phyloP scores from a whole-genome alignment of 2,888 invertebrate genomes.

The Nemotelus nigrinus region DNA sequence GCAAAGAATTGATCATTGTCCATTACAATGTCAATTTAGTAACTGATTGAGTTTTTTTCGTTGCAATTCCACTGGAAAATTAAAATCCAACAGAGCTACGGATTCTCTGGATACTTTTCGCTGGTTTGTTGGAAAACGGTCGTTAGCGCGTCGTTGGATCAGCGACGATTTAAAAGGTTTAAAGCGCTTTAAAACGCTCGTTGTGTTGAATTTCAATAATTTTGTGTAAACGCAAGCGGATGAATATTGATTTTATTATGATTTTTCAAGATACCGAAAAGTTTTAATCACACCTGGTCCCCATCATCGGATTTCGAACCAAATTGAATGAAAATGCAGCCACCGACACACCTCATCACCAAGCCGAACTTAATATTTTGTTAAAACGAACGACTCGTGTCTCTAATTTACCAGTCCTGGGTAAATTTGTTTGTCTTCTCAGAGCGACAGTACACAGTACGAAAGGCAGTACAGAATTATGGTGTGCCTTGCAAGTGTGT shows the following conservation, averaged over 20 bases:
- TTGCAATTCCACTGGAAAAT: constrained; percentile 35
- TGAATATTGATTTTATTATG: no score
- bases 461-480: constrained; percentile 9
- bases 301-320: no score
- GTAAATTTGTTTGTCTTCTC: constrained; percentile 7
- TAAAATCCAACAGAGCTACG: not conserved
- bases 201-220: no score
- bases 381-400: constrained; percentile 18
- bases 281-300: no score
- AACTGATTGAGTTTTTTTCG: constrained; percentile 51
- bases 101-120: no score
- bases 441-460: constrained; percentile 4
- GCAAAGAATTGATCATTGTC: constrained; percentile 51
- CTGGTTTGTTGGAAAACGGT: no score
- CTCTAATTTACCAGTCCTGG: constrained; percentile 35
- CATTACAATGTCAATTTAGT: constrained; percentile 55
- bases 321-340: constrained; percentile 1
- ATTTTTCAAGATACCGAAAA: no score
- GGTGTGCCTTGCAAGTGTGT: not conserved
- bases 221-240: no score
- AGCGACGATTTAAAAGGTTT: no score
- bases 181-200: no score
- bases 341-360: not conserved
- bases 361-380: constrained; percentile 34
- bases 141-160: no score